A percentile compares a stretch with the other conserved stretches of the same genome.
Evolutionary conservation across 2,888 invertebrate genomes (phyloP).

Genomic region (Dryobota labecula): DNA sequence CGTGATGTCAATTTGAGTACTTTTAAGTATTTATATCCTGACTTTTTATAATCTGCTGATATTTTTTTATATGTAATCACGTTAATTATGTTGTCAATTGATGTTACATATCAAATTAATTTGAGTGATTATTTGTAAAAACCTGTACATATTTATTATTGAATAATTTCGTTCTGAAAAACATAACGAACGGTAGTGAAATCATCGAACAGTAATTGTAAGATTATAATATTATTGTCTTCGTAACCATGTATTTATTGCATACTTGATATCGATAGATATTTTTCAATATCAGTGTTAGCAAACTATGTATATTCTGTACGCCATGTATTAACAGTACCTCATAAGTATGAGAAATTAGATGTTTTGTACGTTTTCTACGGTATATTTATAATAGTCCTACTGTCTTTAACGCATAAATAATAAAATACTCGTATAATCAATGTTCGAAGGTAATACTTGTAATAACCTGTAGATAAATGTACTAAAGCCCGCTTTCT

Average conservation of each 20-base stretch:
- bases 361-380: conserved; percentile 63
- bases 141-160: conserved; percentile 17
- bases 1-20: conserved; percentile 38
- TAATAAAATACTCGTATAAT: conserved; percentile 37
- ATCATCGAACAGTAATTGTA: conserved; percentile 52
- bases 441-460: conserved; percentile 20
- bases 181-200: conserved; percentile 48
- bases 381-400: conserved; percentile 25
- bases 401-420: conserved; percentile 14
- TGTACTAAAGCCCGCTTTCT: not conserved
- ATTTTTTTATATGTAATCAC: conserved; percentile 14
- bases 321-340: conserved; percentile 33
- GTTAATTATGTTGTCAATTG: conserved; percentile 30
- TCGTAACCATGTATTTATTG: not conserved
- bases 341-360: conserved; percentile 27
- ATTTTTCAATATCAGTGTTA: conserved; percentile 32
- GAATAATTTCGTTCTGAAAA: conserved; percentile 10
- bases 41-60: conserved; percentile 10
- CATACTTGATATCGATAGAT: conserved; percentile 29
- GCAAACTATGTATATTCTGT: conserved; percentile 17
- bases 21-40: conserved; percentile 2
- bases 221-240: conserved; percentile 17
- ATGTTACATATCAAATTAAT: conserved; percentile 28
- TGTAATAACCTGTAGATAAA: conserved; percentile 4
- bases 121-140: conserved; percentile 11